Evolutionary conservation across 2,888 invertebrate species (phyloP).

Genomic region (Diaperis boleti): DNA sequence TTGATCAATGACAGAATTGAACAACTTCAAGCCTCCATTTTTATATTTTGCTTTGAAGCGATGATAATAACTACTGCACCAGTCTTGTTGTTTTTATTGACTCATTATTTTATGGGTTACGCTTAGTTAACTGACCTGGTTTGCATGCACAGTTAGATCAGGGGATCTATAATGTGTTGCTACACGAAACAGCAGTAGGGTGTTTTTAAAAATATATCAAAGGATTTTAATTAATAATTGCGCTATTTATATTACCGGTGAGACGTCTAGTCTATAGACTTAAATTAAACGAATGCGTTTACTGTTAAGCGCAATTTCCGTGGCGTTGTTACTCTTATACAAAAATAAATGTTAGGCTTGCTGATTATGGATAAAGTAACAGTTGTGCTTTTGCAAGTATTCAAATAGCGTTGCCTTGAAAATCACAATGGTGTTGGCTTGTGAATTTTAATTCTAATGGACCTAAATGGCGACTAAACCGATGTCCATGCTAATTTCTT

Average conservation of each 20-base stretch:
- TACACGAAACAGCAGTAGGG: not conserved
- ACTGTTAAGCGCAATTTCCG: slow-evolving; percentile 10
- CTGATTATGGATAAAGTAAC: slow-evolving; percentile 5
- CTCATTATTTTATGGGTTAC: slow-evolving; percentile 22
- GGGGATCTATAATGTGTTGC: slow-evolving; percentile 6
- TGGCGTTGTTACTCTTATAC: not conserved
- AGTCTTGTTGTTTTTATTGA: slow-evolving; percentile 13
- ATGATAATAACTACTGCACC: not conserved
- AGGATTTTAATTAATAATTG: not conserved
- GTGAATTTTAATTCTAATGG: slow-evolving; percentile 6
- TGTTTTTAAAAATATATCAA: not conserved
- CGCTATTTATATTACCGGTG: slow-evolving; percentile 4
- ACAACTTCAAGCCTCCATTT: slow-evolving; percentile 18
- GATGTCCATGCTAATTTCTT: slow-evolving; percentile 9
- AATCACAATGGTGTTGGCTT: slow-evolving; percentile 2
- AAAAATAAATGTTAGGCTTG: slow-evolving; percentile 9
- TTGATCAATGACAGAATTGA: not conserved
- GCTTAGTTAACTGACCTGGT: slow-evolving; percentile 28
- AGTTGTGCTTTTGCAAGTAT: slow-evolving; percentile 15
- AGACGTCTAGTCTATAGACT: slow-evolving; percentile 11
- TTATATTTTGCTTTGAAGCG: slow-evolving; percentile 13
- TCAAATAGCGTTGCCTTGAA: slow-evolving; percentile 15
- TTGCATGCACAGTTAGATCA: slow-evolving; percentile 25
- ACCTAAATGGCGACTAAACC: not conserved
- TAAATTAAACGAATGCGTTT: not conserved